Evolutionary conservation across 2,888 invertebrate genomes (phyloP).

Genomic region (Tuberolachnus salignus): DNA sequence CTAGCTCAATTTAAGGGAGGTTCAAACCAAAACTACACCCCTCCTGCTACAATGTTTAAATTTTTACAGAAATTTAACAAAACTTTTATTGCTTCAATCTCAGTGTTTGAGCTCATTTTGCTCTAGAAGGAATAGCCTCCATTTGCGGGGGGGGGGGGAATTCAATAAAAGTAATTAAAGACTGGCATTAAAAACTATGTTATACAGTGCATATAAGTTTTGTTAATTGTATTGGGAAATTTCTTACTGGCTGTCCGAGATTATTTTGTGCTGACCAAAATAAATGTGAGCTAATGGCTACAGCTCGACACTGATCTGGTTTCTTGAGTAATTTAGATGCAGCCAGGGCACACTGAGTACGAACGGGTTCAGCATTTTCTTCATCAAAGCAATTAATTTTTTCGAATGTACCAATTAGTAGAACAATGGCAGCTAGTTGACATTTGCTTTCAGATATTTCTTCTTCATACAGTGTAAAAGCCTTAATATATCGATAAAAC

Average conservation of each 20-base stretch:
- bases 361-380: slow-evolving; percentile 94
- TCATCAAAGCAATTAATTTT: slow-evolving; percentile 93
- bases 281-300: slow-evolving; percentile 90
- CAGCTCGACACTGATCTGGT: slow-evolving; percentile 96
- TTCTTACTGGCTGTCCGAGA: slow-evolving; percentile 64
- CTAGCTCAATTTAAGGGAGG: too few species aligned
- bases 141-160: too few species aligned
- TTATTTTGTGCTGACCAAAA: slow-evolving; percentile 90
- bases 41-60: too few species aligned
- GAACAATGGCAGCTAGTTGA: slow-evolving; percentile 92
- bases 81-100: too few species aligned
- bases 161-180: neutral
- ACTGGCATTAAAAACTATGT: neutral
- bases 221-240: too few species aligned
- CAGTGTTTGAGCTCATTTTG: too few species aligned
- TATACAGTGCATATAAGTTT: neutral
- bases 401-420: slow-evolving; percentile 94
- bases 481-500: slow-evolving; percentile 64
- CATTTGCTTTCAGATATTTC: slow-evolving; percentile 97
- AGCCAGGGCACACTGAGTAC: slow-evolving; percentile 94
- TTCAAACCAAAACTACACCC: too few species aligned
- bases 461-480: slow-evolving; percentile 97
- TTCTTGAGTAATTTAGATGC: slow-evolving; percentile 96
- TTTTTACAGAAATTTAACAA: too few species aligned
- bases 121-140: too few species aligned